These are phyloP conservation scores for Anaspis maculata DNA, from an alignment of 2,888 invertebrate species.

Conservation along the genomic window DNA sequence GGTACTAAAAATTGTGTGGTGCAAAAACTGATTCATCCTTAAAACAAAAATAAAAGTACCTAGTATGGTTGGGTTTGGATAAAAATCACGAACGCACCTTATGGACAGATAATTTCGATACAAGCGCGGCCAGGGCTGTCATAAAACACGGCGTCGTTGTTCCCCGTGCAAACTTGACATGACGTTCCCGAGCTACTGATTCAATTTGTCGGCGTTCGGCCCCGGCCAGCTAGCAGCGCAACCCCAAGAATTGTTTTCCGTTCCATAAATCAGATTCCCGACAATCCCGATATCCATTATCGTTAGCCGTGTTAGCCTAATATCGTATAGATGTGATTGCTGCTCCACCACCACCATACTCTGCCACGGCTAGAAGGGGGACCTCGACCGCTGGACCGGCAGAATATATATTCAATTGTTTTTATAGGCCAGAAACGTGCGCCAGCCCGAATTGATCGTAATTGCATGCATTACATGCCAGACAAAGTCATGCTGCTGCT, in stretches of 20 bases:
- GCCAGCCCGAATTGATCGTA: constrained; percentile 28
- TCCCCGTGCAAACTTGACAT: constrained; percentile 24
- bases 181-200: constrained; percentile 40
- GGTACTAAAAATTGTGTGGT: too few relatives aligned
- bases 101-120: constrained; percentile 13
- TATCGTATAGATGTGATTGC: constrained; percentile 29
- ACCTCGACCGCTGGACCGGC: neutral
- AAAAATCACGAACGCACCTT: too few relatives aligned
- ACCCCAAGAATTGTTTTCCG: constrained; percentile 42
- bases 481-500: constrained; percentile 22
- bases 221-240: constrained; percentile 20
- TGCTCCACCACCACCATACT: constrained; percentile 6
- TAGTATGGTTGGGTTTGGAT: too few relatives aligned
- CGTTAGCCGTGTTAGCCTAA: constrained; percentile 35
- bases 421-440: constrained; percentile 28
- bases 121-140: too few relatives aligned
- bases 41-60: too few relatives aligned
- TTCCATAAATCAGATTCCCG: constrained; percentile 42
- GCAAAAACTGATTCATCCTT: too few relatives aligned
- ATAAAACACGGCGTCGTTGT: constrained; percentile 10
- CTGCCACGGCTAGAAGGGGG: constrained; percentile 3
- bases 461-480: constrained; percentile 26
- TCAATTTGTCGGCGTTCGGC: constrained; percentile 40
- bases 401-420: constrained; percentile 28
- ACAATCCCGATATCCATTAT: constrained; percentile 43